Evolutionary conservation across 92 coral and sea anemone genomes (phyloP).

Genomic region (Nematostella vectensis): DNA sequence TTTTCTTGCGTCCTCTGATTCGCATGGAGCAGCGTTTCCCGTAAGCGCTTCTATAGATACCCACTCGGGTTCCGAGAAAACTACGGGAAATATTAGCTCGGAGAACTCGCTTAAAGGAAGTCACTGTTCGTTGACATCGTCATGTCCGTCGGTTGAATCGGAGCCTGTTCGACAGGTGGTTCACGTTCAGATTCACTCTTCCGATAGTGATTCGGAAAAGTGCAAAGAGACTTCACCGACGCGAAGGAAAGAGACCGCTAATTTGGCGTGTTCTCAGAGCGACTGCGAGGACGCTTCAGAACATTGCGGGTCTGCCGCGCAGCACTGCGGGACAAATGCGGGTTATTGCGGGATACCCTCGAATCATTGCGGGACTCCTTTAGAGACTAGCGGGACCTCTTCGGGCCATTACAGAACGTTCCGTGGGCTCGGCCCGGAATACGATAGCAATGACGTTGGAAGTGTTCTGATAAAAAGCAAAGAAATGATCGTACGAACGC

Average conservation of each 20-base stretch:
- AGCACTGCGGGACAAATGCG: background rate
- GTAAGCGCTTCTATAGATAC: conserved; percentile 50
- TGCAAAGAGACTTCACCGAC: conserved; percentile 31
- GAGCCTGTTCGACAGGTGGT: conserved; percentile 53
- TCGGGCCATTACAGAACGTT: background rate
- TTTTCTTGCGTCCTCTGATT: conserved; percentile 58
- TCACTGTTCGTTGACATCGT: conserved; percentile 56
- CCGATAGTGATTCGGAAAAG: conserved; percentile 81
- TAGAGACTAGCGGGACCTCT: background rate
- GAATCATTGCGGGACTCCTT: background rate
- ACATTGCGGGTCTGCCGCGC: background rate
- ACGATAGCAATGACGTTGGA: background rate
- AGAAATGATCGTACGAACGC: background rate
- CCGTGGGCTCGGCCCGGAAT: background rate
- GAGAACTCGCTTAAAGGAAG: conserved; percentile 79
- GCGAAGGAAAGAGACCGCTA: conserved; percentile 23
- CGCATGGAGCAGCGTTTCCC: conserved; percentile 63
- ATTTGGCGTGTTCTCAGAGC: too few species aligned
- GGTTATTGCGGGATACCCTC: background rate
- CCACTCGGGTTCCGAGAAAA: conserved; percentile 57
- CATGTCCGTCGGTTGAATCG: conserved; percentile 59
- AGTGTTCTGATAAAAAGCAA: background rate
- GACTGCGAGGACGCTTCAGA: background rate
- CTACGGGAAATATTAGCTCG: conserved; percentile 51
- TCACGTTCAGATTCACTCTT: conserved; percentile 56